Conservation (phyloP, 2,888 invertebrate genomes). For the Tholera decimalis region DNA sequence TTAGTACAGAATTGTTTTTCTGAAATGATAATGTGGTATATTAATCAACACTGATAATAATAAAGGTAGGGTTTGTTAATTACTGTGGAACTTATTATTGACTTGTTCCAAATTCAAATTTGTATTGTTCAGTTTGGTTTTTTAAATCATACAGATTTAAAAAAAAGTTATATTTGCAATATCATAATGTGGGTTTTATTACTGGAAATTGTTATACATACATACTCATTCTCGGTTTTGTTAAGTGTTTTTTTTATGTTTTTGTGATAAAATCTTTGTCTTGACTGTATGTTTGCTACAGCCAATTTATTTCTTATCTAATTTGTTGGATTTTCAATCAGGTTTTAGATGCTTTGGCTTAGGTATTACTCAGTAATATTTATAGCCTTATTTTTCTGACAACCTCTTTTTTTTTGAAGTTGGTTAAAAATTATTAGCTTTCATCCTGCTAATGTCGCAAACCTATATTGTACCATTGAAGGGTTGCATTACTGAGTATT, state of each 20-base stretch:
- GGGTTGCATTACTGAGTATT: background rate
- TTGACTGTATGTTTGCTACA: slow-evolving; percentile 22
- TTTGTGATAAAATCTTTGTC: slow-evolving; percentile 41
- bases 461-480: no score
- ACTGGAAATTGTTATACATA: slow-evolving; percentile 33
- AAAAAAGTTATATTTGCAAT: no score
- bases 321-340: slow-evolving; percentile 28
- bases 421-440: no score
- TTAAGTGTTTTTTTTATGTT: slow-evolving; percentile 46
- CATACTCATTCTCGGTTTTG: slow-evolving; percentile 5
- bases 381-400: no score
- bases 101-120: background rate
- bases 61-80: slow-evolving; percentile 7
- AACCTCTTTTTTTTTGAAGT: no score
- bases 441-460: background rate
- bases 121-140: slow-evolving; percentile 30
- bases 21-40: slow-evolving; percentile 5
- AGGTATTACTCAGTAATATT: no score
- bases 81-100: slow-evolving; percentile 19
- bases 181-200: slow-evolving; percentile 19
- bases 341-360: slow-evolving; percentile 10
- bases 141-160: slow-evolving; percentile 1
- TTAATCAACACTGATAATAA: slow-evolving; percentile 18
- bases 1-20: slow-evolving; percentile 40
- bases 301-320: slow-evolving; percentile 29